A percentile compares a stretch with the other conserved stretches of the same genome.
These are phyloP conservation scores for Hassar affinis DNA, from an alignment of 2,113 vertebrate genomes.

Conservation along the genomic window DNA sequence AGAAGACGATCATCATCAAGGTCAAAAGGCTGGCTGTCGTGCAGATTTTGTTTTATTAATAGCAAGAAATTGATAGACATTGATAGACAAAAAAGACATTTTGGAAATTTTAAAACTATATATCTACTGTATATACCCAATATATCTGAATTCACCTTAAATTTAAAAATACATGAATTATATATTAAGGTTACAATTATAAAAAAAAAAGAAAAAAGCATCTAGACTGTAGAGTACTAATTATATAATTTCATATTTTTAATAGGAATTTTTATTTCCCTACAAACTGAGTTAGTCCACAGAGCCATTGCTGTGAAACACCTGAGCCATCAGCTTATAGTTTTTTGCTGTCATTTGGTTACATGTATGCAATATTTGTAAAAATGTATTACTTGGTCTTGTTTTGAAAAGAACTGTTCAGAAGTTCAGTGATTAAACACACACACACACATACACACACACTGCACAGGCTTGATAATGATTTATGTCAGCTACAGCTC, in stretches of 20 bases:
- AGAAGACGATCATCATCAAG: no score
- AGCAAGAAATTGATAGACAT: no score
- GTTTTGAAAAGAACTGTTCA: no score
- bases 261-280: neutral
- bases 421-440: neutral
- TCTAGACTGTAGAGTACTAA: neutral
- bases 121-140: neutral
- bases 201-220: no score
- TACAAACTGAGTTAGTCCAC: neutral
- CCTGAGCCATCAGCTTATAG: neutral
- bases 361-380: neutral
- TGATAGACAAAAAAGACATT: no score
- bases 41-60: no score
- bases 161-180: no score
- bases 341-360: neutral
- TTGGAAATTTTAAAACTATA: neutral
- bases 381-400: neutral
- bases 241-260: neutral
- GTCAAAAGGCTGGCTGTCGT: no score
- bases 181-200: no score
- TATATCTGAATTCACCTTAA: neutral
- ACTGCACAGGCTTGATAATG: neutral
- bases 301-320: neutral
- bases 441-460: no score
- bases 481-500: conserved; percentile 19